These are phyloP conservation scores for Lipophrys pholis DNA, from an alignment of 2,113 vertebrate species.

Conservation along the genomic window DNA sequence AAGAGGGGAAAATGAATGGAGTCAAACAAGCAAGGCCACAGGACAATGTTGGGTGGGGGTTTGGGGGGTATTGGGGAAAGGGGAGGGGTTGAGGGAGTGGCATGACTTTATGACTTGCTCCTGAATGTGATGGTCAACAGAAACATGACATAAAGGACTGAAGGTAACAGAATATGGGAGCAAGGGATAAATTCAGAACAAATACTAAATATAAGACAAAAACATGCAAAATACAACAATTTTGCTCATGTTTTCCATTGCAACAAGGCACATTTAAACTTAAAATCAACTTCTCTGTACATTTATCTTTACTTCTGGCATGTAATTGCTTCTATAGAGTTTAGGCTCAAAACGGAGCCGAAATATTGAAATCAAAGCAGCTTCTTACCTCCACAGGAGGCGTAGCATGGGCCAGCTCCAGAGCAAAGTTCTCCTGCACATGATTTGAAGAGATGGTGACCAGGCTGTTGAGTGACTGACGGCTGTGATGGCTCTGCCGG, in stretches of 20 bases:
- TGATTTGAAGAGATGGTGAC: conserved; percentile 98
- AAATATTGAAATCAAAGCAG: not conserved
- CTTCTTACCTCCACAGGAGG: conserved; percentile 96
- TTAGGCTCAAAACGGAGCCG: not conserved
- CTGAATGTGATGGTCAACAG: conserved; percentile 69
- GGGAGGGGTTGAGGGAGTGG: not conserved
- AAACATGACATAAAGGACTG: conserved; percentile 56
- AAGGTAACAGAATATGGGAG: conserved; percentile 46
- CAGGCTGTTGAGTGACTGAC: conserved; percentile 96
- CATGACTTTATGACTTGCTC: conserved; percentile 48
- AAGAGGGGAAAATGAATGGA: conserved; percentile 81
- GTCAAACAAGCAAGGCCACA: conserved; percentile 77
- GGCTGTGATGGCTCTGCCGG: conserved; percentile 94
- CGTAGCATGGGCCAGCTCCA: conserved; percentile 94
- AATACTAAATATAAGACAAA: conserved; percentile 28
- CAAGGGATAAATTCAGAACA: conserved; percentile 46
- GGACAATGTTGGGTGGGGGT: conserved; percentile 60
- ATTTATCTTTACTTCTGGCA: not conserved
- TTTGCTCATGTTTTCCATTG: not conserved
- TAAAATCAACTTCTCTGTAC: not conserved
- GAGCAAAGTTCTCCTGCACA: conserved; percentile 91
- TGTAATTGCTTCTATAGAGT: too few species aligned
- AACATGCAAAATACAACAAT: not conserved
- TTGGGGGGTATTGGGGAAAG: conserved; percentile 1
- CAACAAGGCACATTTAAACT: not conserved